Percentiles rank a stretch among this genome's conserved stretches.
These are phyloP conservation scores for Andrena praecox DNA, from an alignment of 2,888 invertebrate genomes.

Conservation along the genomic window DNA sequence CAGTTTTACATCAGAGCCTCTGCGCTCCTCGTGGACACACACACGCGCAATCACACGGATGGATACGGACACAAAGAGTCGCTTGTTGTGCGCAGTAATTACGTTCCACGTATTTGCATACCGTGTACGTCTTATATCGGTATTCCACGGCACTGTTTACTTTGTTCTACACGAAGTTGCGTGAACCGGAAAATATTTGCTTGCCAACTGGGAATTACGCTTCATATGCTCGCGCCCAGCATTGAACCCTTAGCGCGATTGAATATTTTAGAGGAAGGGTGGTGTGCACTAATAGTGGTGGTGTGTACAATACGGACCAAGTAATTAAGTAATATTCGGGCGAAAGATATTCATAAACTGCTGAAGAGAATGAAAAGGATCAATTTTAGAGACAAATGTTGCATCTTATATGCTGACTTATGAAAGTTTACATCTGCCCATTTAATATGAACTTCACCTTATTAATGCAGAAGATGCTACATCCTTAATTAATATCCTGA, in stretches of 20 bases:
- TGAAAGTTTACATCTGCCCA: too few species aligned
- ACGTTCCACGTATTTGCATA: slow-evolving; percentile 36
- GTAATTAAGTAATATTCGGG: too few species aligned
- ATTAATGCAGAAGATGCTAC: too few species aligned
- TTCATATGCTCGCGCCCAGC: neutral
- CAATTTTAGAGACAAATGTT: too few species aligned
- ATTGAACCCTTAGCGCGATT: neutral
- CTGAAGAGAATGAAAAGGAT: too few species aligned
- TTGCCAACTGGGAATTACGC: slow-evolving; percentile 23
- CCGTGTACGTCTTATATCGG: slow-evolving; percentile 28
- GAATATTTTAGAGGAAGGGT: neutral
- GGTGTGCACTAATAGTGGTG: too few species aligned
- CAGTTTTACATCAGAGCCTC: slow-evolving; percentile 9
- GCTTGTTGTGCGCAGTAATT: slow-evolving; percentile 25
- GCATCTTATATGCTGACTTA: too few species aligned
- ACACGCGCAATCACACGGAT: neutral
- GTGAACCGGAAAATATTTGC: slow-evolving; percentile 27
- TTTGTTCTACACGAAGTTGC: slow-evolving; percentile 7
- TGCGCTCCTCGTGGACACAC: neutral
- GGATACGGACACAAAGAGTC: neutral
- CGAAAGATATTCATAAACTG: too few species aligned
- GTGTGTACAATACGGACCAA: too few species aligned
- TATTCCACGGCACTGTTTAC: slow-evolving; percentile 18
- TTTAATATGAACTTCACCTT: too few species aligned
- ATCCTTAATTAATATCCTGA: too few species aligned